phyloP scores from a whole-genome alignment of 2,888 invertebrate species.

The Caenorhabditis panamensis region DNA sequence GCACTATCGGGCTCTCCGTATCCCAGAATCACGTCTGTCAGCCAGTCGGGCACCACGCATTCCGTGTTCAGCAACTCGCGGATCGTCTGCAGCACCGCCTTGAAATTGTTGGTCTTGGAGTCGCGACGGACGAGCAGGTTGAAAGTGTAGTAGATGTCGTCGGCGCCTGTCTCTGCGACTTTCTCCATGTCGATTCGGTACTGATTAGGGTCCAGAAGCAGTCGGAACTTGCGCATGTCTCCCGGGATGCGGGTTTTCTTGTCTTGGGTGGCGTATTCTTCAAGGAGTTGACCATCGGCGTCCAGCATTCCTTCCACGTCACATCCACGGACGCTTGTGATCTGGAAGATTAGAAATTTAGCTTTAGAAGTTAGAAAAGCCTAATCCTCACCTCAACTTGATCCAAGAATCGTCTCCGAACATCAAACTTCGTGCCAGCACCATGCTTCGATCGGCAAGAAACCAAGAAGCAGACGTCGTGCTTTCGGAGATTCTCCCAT shows the following conservation, averaged over 20 bases:
- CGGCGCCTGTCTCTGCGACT: slow-evolving; percentile 57
- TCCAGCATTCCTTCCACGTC: slow-evolving; percentile 84
- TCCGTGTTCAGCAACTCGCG: slow-evolving; percentile 98
- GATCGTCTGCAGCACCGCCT: slow-evolving; percentile 98
- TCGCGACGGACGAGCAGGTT: slow-evolving; percentile 98
- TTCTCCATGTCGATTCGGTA: slow-evolving; percentile 84
- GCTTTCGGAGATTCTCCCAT: slow-evolving; percentile 96
- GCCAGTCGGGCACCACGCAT: slow-evolving; percentile 91
- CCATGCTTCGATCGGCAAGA: slow-evolving; percentile 88
- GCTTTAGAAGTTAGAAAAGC: not conserved
- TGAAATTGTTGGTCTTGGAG: slow-evolving; percentile 99
- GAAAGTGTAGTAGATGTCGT: slow-evolving; percentile 92
- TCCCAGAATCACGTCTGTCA: slow-evolving; percentile 90
- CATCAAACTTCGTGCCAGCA: slow-evolving; percentile 85
- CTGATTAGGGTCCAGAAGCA: slow-evolving; percentile 97
- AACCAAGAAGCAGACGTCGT: slow-evolving; percentile 97
- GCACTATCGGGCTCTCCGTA: slow-evolving; percentile 98
- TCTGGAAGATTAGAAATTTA: no score
- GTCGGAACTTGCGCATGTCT: slow-evolving; percentile 92
- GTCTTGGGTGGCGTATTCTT: slow-evolving; percentile 85
- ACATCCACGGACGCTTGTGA: slow-evolving; percentile 86
- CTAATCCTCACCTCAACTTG: slow-evolving; percentile 64
- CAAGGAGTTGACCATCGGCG: slow-evolving; percentile 85
- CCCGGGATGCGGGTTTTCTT: slow-evolving; percentile 84
- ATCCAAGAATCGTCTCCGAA: slow-evolving; percentile 74